Evolutionary conservation across 2,888 invertebrate species (phyloP), one percentile per base, ranked within the genome.

Genomic region (Achlya flavicornis): DNA sequence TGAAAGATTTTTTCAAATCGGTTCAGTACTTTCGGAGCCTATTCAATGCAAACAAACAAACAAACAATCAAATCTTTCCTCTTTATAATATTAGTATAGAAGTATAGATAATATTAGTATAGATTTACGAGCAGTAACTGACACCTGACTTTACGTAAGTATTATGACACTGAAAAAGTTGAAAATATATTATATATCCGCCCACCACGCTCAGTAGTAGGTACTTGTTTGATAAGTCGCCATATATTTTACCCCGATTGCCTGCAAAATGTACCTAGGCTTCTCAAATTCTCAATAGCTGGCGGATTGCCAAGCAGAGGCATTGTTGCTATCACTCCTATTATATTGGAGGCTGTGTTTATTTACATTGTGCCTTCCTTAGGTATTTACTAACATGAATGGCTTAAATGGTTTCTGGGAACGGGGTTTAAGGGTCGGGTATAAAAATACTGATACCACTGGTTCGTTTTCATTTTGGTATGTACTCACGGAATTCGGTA

Each of bases 241-340:
- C 48, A 48, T 53, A 41, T 16, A 60, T 60, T 60, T 43, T 19
- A 26, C 11, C 41, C 12, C 60, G 43, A 60, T 41, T 59, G 38
- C 16, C 19, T 41, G 41, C 3, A 59, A 12, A 60, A 60, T 41
- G 41, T 41, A 53, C n/a, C n/a, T n/a, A n/a, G n/a, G n/a, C n/a
- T n/a, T n/a, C n/a, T n/a, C n/a, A 5, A 19, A 43, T 60, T 41
- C 43, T 60, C 60, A 41, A 60, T 60, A 60, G 60, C 4, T 60
- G 60, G 60, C 41, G 14, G 14, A 11, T 19, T 41, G 38, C 59
- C 59, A 59, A 59, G 53, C 19, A 19, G 41, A 35, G 6, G n/a
- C 8, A 41, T 60, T 41, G 60, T 41, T 60, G 41, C 11, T 43
- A 53, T 41, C 60, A 41, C 60, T 41, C 26, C 43, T 41, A 38